A percentile compares a stretch with the other conserved stretches of the same genome.
These are phyloP conservation scores for Phocoena phocoena DNA, from an alignment of 2,113 vertebrate genomes.

Conservation along the genomic window DNA sequence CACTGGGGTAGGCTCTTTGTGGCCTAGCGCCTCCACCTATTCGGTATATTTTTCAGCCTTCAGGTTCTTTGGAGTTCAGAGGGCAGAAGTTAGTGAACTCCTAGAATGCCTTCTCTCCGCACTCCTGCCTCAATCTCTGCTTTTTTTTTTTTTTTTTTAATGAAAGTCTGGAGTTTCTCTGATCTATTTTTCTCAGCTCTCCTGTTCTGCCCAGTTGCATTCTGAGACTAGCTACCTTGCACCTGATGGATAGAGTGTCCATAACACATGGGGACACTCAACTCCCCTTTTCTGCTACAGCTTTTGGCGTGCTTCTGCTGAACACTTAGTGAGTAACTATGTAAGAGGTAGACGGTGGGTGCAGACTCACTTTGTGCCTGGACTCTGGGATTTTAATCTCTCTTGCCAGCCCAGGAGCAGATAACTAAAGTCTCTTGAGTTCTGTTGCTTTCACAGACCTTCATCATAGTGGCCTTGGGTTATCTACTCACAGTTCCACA, in stretches of 20 bases:
- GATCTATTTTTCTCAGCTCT: not conserved
- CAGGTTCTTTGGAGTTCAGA: not conserved
- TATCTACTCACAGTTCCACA: not conserved
- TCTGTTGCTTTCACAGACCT: not conserved
- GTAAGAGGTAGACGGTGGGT: not conserved
- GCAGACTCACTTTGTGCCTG: not conserved
- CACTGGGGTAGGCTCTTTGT: no score
- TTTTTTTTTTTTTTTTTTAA: not conserved
- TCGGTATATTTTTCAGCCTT: not conserved
- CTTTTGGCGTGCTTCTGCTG: not conserved
- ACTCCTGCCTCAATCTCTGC: not conserved
- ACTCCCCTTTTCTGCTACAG: not conserved
- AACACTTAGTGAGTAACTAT: not conserved
- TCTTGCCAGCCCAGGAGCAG: not conserved
- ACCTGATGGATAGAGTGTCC: not conserved
- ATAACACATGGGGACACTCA: rapidly evolving
- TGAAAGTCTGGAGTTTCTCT: not conserved
- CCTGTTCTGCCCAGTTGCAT: not conserved
- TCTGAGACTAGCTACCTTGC: not conserved
- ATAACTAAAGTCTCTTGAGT: not conserved
- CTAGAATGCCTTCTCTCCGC: not conserved
- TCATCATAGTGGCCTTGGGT: not conserved
- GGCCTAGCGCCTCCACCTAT: not conserved
- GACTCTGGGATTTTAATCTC: not conserved
- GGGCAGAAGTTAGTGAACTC: not conserved